Evolutionary conservation across 2,113 vertebrate genomes (phyloP).

Genomic region (Cyanistes caeruleus): DNA sequence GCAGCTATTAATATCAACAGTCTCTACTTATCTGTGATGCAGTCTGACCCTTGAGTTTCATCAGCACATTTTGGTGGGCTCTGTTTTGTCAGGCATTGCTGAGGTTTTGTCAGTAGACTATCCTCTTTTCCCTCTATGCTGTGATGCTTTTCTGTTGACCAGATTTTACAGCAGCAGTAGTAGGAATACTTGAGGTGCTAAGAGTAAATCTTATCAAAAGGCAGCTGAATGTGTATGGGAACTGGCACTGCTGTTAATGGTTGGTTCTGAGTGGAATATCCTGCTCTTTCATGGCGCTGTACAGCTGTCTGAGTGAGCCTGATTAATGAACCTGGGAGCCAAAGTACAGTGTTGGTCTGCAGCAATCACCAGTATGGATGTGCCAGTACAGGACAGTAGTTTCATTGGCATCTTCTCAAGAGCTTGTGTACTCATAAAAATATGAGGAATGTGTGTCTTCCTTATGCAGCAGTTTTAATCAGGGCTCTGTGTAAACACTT

Average conservation of each 20-base stretch:
- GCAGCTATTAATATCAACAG: not conserved
- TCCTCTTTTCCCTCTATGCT: not conserved
- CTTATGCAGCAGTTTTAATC: not conserved
- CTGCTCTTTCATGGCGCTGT: not conserved
- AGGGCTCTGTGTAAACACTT: not conserved
- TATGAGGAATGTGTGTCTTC: not conserved
- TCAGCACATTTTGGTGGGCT: not conserved
- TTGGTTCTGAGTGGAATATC: not conserved
- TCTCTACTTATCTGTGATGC: not conserved
- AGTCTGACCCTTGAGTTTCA: not conserved
- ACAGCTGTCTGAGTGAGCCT: not conserved
- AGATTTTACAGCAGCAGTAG: not conserved
- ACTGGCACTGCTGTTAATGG: not conserved
- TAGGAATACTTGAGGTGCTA: not conserved
- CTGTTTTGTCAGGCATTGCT: not conserved
- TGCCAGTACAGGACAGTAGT: not conserved
- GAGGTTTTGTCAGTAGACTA: not conserved
- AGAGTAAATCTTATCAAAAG: not conserved
- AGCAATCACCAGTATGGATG: not conserved
- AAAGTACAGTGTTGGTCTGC: not conserved
- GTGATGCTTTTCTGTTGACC: not conserved
- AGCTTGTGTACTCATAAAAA: not conserved
- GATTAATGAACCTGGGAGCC: not conserved
- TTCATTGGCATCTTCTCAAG: not conserved
- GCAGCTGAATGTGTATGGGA: not conserved